Conservation (phyloP, 2,888 invertebrate genomes). For the Drosophila greeni region DNA sequence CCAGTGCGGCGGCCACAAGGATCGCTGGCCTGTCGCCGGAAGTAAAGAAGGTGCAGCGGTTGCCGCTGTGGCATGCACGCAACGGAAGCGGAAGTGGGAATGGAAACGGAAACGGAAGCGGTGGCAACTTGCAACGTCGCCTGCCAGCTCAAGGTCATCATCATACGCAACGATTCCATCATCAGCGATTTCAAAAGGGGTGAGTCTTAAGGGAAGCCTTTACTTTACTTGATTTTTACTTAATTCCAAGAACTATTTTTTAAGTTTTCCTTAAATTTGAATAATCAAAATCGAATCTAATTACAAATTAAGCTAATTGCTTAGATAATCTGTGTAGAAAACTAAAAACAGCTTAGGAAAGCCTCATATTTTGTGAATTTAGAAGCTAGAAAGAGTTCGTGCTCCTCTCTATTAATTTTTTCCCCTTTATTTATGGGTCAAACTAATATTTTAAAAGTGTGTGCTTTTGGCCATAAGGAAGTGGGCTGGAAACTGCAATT, state of each 20-base stretch:
- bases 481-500: not conserved
- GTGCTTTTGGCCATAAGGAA: slow-evolving; percentile 15
- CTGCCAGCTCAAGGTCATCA: slow-evolving; percentile 19
- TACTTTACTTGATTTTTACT: too few relatives aligned
- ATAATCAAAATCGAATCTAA: too few relatives aligned
- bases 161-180: slow-evolving; percentile 26
- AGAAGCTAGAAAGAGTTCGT: not conserved
- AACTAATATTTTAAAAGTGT: slow-evolving; percentile 14
- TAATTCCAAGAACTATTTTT: not conserved
- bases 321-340: not conserved
- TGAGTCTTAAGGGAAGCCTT: slow-evolving; percentile 29
- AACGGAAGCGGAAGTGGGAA: slow-evolving; percentile 21
- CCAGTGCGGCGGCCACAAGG: slow-evolving; percentile 61
- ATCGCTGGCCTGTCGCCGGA: slow-evolving; percentile 64
- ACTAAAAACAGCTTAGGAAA: not conserved
- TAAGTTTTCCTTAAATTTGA: not conserved
- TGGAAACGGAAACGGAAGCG: slow-evolving; percentile 11
- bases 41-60: slow-evolving; percentile 59
- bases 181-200: slow-evolving; percentile 18
- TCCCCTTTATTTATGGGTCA: slow-evolving; percentile 7
- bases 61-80: slow-evolving; percentile 59
- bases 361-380: not conserved
- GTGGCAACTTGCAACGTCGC: slow-evolving; percentile 7
- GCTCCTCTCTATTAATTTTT: not conserved
- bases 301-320: not conserved